These are phyloP conservation scores for Chrysodeixis includens DNA, from an alignment of 2,888 invertebrate genomes.

Conservation along the genomic window DNA sequence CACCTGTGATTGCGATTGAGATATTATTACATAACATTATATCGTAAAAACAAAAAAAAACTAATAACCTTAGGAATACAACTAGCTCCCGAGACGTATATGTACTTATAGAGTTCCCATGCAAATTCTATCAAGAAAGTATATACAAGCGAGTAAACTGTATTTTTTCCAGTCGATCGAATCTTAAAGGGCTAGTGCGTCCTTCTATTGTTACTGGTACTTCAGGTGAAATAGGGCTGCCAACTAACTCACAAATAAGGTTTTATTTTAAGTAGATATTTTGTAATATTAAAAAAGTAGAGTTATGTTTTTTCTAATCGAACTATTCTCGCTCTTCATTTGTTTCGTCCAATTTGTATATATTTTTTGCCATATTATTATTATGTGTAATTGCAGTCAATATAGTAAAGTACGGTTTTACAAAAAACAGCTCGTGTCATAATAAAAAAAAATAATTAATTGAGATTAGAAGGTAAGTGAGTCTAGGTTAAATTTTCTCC, in stretches of 20 bases:
- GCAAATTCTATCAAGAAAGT: conserved; percentile 36
- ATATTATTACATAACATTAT: too few relatives aligned
- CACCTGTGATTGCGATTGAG: too few relatives aligned
- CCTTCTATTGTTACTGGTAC: conserved; percentile 26
- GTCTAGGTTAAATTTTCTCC: too few relatives aligned
- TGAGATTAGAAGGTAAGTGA: too few relatives aligned
- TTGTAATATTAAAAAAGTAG: neutral
- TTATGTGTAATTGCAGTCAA: too few relatives aligned
- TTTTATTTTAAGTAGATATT: neutral
- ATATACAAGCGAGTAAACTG: conserved; percentile 23
- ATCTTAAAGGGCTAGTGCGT: conserved; percentile 44
- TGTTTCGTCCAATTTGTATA: too few relatives aligned
- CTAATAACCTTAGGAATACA: neutral
- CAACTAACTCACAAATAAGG: neutral
- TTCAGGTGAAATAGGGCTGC: conserved; percentile 3
- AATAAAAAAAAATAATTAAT: too few relatives aligned
- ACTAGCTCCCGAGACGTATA: conserved; percentile 16
- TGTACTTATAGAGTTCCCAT: conserved; percentile 20
- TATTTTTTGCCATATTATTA: too few relatives aligned
- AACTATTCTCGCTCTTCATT: too few relatives aligned
- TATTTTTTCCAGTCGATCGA: conserved; percentile 47
- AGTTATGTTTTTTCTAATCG: neutral
- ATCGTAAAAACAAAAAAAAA: neutral
- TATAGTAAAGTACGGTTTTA: too few relatives aligned
- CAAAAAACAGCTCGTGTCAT: too few relatives aligned